A percentile compares a stretch with the other conserved stretches of the same genome.
phyloP scores from a whole-genome alignment of 2,797 vertebrate genomes.

The Malacoraja senta region DNA sequence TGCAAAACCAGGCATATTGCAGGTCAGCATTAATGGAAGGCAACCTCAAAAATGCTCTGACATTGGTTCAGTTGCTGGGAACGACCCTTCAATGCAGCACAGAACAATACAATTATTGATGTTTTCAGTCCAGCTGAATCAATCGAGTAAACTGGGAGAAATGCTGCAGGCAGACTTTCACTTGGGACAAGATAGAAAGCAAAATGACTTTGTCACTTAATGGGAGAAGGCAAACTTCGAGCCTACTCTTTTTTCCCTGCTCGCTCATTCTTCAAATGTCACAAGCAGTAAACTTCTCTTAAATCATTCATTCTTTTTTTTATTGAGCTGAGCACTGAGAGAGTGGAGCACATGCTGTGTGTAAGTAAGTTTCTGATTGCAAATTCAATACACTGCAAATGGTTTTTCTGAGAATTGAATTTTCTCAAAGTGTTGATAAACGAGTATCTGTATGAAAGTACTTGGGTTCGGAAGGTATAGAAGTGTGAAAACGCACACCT shows the following conservation, averaged over 20 bases:
- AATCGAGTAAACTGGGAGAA: slow-evolving; percentile 1
- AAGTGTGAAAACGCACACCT: too few species aligned
- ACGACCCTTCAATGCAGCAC: neutral
- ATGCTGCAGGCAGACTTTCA: neutral
- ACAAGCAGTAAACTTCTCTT: neutral
- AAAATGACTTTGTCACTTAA: neutral
- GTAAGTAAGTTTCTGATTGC: neutral
- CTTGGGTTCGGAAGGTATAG: neutral
- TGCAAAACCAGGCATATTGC: neutral
- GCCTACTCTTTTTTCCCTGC: neutral
- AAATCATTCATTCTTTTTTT: neutral
- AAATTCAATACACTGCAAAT: neutral
- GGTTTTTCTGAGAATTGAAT: neutral
- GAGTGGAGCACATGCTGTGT: neutral
- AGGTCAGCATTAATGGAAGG: neutral
- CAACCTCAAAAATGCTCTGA: neutral
- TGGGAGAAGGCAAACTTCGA: slow-evolving; percentile 2
- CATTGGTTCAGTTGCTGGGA: neutral
- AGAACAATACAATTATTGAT: neutral
- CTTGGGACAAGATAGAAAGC: neutral
- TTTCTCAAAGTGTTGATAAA: neutral
- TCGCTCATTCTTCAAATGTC: slow-evolving; percentile 1
- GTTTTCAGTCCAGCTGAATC: slow-evolving; percentile 18
- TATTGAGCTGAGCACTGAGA: neutral
- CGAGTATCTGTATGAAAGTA: neutral